phyloP scores from a whole-genome alignment of 2,888 invertebrate species.

The Heliconius cydno region DNA sequence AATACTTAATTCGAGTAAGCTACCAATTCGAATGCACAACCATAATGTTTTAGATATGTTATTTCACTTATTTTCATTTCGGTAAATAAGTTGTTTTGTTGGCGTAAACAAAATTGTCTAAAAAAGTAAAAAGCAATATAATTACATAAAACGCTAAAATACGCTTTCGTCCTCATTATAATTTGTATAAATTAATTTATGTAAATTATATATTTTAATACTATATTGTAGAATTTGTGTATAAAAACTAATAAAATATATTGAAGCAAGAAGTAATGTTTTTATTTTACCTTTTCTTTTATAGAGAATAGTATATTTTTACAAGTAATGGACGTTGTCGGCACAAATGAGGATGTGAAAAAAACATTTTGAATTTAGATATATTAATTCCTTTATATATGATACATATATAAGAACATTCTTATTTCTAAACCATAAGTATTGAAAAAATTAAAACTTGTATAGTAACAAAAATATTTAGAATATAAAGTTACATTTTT shows the following conservation, averaged over 20 bases:
- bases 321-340: slow-evolving; percentile 6
- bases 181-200: neutral
- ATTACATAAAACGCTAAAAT: neutral
- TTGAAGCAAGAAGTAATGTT: neutral
- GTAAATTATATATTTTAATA: neutral
- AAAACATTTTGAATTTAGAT: neutral
- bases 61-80: neutral
- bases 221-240: neutral
- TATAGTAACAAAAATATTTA: slow-evolving; percentile 1
- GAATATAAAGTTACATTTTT: slow-evolving; percentile 10
- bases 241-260: neutral
- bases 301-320: slow-evolving; percentile 1
- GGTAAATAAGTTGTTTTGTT: neutral
- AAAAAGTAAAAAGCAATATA: neutral
- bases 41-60: too few relatives aligned
- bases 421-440: neutral
- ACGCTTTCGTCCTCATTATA: neutral
- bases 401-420: neutral
- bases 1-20: neutral
- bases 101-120: neutral
- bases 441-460: neutral
- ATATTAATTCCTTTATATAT: neutral
- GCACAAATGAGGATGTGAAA: slow-evolving; percentile 6
- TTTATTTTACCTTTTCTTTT: slow-evolving; percentile 1
- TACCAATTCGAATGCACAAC: neutral